Evolutionary conservation across 2,113 vertebrate genomes (phyloP).

Genomic region (Holacanthus passer): DNA sequence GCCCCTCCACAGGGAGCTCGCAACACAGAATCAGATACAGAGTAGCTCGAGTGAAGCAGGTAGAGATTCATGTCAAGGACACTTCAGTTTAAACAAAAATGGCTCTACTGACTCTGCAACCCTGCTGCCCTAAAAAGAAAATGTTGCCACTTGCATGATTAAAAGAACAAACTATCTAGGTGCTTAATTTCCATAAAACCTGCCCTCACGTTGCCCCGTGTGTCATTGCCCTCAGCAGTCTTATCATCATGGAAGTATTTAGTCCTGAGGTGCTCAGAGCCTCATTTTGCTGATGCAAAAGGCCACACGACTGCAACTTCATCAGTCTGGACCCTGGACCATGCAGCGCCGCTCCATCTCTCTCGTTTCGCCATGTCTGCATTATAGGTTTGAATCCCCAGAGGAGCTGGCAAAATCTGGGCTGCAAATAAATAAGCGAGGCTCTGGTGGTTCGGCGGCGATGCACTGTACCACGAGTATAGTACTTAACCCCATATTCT

Average conservation of each 20-base stretch:
- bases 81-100: slow-evolving; percentile 47
- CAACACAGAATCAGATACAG: slow-evolving; percentile 26
- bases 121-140: slow-evolving; percentile 35
- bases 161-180: slow-evolving; percentile 24
- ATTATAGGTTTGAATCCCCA: slow-evolving; percentile 40
- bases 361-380: slow-evolving; percentile 47
- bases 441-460: slow-evolving; percentile 10
- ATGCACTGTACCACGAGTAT: slow-evolving; percentile 10
- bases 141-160: slow-evolving; percentile 36
- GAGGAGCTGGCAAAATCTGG: slow-evolving; percentile 21
- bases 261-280: slow-evolving; percentile 30
- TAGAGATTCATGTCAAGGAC: slow-evolving; percentile 60
- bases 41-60: slow-evolving; percentile 39
- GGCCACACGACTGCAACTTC: slow-evolving; percentile 53
- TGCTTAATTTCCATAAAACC: slow-evolving; percentile 39
- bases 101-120: slow-evolving; percentile 21
- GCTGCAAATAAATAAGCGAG: slow-evolving; percentile 47
- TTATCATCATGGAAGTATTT: slow-evolving; percentile 35
- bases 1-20: slow-evolving; percentile 29
- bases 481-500: slow-evolving; percentile 18
- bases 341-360: slow-evolving; percentile 27
- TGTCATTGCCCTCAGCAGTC: slow-evolving; percentile 44
- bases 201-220: slow-evolving; percentile 15
- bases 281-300: slow-evolving; percentile 65
- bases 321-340: slow-evolving; percentile 48